These are phyloP conservation scores for Porites evermanni DNA, from an alignment of 92 coral and sea anemone genomes.

Conservation along the genomic window DNA sequence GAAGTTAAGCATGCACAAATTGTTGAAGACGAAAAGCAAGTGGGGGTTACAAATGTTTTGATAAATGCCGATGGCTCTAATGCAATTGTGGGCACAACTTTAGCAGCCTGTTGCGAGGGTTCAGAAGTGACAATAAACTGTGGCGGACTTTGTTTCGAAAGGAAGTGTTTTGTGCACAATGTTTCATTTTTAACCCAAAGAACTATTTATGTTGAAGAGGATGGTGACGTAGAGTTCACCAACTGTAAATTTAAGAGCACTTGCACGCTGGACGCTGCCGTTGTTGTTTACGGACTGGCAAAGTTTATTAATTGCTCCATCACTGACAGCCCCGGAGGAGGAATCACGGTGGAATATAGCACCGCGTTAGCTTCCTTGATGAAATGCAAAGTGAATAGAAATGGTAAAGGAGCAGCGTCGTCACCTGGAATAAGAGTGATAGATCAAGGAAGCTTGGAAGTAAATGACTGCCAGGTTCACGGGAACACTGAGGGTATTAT, in stretches of 20 bases:
- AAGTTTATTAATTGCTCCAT: not conserved
- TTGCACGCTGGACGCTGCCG: not conserved
- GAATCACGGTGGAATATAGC: not conserved
- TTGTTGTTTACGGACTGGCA: not conserved
- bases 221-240: not conserved
- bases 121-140: not conserved
- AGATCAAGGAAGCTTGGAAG: not conserved
- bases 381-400: not conserved
- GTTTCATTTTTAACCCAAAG: not conserved
- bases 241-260: not conserved
- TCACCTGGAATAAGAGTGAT: not conserved
- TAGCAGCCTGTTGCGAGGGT: not conserved
- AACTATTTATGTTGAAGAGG: not conserved
- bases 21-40: too few species aligned
- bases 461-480: not conserved
- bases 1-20: not conserved
- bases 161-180: not conserved
- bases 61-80: not conserved
- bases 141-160: not conserved
- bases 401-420: not conserved
- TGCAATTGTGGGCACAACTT: not conserved
- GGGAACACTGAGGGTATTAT: constrained; percentile 20
- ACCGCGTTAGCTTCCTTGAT: not conserved
- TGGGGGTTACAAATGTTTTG: not conserved
- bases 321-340: not conserved